These are phyloP conservation scores for Congeria kusceri DNA, from an alignment of 2,888 invertebrate genomes.

Conservation along the genomic window DNA sequence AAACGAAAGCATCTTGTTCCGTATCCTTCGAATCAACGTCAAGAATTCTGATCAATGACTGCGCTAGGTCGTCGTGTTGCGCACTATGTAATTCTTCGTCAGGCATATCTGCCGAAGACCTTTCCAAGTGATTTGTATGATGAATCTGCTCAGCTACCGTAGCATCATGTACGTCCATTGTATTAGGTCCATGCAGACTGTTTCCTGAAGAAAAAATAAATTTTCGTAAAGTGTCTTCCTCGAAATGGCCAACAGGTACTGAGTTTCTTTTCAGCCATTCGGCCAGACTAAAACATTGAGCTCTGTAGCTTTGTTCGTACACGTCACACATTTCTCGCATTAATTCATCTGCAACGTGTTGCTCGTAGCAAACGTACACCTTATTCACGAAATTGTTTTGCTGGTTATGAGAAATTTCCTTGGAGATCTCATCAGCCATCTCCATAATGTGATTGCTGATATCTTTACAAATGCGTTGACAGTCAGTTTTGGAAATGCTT, in stretches of 20 bases:
- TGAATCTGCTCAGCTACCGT: too few relatives aligned
- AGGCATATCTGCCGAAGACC: conserved; percentile 5
- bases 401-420: conserved; percentile 25
- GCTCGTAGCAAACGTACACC: conserved; percentile 79
- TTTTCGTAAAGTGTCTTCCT: conserved; percentile 44
- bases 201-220: conserved; percentile 12
- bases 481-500: conserved; percentile 42
- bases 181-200: not conserved
- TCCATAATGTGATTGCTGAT: conserved; percentile 60
- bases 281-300: conserved; percentile 56
- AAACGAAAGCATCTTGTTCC: not conserved
- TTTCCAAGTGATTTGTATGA: conserved; percentile 2
- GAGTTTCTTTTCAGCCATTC: conserved; percentile 57
- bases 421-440: conserved; percentile 49
- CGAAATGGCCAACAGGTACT: conserved; percentile 60
- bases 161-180: conserved; percentile 8
- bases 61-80: conserved; percentile 18
- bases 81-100: not conserved
- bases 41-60: conserved; percentile 26
- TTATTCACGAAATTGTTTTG: conserved; percentile 61
- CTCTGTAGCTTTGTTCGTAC: conserved; percentile 70
- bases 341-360: conserved; percentile 72
- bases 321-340: conserved; percentile 69
- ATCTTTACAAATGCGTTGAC: conserved; percentile 58
- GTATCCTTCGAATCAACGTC: conserved; percentile 9